phyloP scores from a whole-genome alignment of 2,888 invertebrate species.

The Buathra laborator region DNA sequence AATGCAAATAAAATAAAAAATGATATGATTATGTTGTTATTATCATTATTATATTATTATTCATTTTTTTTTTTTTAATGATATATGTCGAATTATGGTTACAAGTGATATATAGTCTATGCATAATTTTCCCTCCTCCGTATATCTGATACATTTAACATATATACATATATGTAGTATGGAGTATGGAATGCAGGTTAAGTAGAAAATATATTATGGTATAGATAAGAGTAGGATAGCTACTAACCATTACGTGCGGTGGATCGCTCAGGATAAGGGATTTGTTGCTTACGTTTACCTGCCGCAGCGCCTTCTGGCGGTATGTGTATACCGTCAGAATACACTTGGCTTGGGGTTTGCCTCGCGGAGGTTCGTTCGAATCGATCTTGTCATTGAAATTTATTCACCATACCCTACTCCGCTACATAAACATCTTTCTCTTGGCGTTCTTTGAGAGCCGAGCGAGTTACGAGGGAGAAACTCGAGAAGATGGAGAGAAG shows the following conservation, averaged over 20 bases:
- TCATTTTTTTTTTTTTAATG: too few species aligned
- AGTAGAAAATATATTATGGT: slow-evolving; percentile 52
- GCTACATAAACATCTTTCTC: slow-evolving; percentile 59
- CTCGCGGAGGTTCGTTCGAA: slow-evolving; percentile 51
- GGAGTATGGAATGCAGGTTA: slow-evolving; percentile 26
- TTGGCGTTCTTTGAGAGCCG: slow-evolving; percentile 41
- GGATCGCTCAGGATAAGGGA: slow-evolving; percentile 52
- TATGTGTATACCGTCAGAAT: not conserved
- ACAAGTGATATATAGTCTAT: too few species aligned
- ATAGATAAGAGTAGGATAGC: slow-evolving; percentile 50
- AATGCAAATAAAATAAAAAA: too few species aligned
- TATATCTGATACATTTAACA: too few species aligned
- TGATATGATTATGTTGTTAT: too few species aligned
- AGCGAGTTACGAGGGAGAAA: slow-evolving; percentile 36
- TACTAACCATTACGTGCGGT: slow-evolving; percentile 54
- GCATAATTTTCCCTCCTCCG: too few species aligned
- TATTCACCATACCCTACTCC: slow-evolving; percentile 61
- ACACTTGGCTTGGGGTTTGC: not conserved
- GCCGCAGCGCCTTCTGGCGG: not conserved
- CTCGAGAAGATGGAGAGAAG: slow-evolving; percentile 39
- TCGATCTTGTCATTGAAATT: slow-evolving; percentile 70
- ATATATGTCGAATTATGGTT: too few species aligned
- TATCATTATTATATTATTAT: too few species aligned
- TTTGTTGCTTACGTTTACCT: slow-evolving; percentile 41
- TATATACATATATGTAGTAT: not conserved